Evolutionary conservation across 64 coral and sea anemone species (phyloP).

Genomic region (Platygyra sinensis): DNA sequence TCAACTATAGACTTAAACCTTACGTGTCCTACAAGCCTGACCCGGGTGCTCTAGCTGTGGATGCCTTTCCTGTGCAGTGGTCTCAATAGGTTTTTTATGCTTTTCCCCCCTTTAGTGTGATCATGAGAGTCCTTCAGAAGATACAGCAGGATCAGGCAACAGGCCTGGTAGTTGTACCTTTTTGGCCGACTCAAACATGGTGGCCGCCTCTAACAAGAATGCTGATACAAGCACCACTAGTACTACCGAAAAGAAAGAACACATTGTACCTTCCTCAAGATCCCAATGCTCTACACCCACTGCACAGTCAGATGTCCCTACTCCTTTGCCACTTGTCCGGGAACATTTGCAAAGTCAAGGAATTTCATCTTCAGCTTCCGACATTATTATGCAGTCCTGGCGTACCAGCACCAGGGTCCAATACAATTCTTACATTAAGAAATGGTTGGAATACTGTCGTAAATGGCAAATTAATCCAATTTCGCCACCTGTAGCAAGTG

Average conservation of each 20-base stretch:
- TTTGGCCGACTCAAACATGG: constrained; percentile 69
- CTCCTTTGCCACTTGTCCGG: constrained; percentile 60
- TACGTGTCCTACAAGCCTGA: constrained; percentile 49
- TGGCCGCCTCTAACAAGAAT: constrained; percentile 34
- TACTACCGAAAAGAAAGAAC: constrained; percentile 29
- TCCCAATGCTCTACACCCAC: constrained; percentile 53
- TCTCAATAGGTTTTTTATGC: constrained; percentile 48
- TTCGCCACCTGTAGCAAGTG: constrained; percentile 54
- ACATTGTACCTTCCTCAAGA: constrained; percentile 35
- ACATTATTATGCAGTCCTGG: constrained; percentile 71
- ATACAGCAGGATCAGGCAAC: too few species aligned
- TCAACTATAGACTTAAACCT: constrained; percentile 47
- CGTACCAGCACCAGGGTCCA: constrained; percentile 48
- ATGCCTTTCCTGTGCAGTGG: constrained; percentile 52
- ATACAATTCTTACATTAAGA: constrained; percentile 59
- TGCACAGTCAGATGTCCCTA: constrained; percentile 29
- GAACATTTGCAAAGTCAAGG: constrained; percentile 45
- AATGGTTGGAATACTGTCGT: constrained; percentile 62
- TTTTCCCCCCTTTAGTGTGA: constrained; percentile 61
- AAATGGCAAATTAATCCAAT: constrained; percentile 59
- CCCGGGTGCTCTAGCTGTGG: constrained; percentile 42
- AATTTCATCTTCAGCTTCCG: constrained; percentile 54
- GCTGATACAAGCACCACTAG: constrained; percentile 33
- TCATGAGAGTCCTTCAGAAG: constrained; percentile 40
- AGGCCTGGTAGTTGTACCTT: too few species aligned